Evolutionary conservation across 2,888 invertebrate species (phyloP), one percentile per base, ranked within the genome.

Genomic region (Choreutis nemorana): DNA sequence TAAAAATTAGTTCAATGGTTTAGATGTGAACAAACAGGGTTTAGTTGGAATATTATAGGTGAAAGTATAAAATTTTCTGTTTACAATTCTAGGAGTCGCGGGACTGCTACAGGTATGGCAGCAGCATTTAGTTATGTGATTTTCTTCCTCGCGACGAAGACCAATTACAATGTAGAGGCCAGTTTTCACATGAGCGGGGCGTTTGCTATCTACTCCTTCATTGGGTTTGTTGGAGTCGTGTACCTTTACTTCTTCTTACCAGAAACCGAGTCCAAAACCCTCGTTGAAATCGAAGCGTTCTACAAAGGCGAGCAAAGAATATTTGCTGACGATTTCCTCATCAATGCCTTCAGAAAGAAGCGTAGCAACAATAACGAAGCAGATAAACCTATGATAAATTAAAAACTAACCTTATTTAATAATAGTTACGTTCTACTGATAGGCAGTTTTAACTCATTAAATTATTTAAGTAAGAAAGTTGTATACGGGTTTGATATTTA

Each of bases 231-330:
- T 2, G 83, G 83, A 22, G 64, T 78, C 1, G 29, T 80, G 1
- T 81, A 78, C 38, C 56, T 83, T 3, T 82, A 81, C 42, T 66
- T 81, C 40, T 71, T 65, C 36, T 41, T 83, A 33, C 81, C 82
- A 13, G 83, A 83, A 52, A 83, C 83, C 1, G 83, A 83, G 42
- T 71, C 64, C 3, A 78, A 65, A 34, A 45, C 71, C 12, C 50
- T 82, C 8, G 61, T 68, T n/a, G 80, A 82, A 52, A 82, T 83
- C 9, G 82, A 83, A 54, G 55, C 57, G 1, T 68, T 50, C 24
- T 82, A 78, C 36, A 70, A 70, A 39, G 65, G 73, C 2, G 51
- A 66, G 25, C 54, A 43, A 9, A 65, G 48, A 36, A 60, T 73
- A 37, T 77, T 72, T 21, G 79, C 79, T 1, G 57, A 78, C 36